Conservation (phyloP, 2,113 vertebrate species). For the Erinaceus europaeus region DNA sequence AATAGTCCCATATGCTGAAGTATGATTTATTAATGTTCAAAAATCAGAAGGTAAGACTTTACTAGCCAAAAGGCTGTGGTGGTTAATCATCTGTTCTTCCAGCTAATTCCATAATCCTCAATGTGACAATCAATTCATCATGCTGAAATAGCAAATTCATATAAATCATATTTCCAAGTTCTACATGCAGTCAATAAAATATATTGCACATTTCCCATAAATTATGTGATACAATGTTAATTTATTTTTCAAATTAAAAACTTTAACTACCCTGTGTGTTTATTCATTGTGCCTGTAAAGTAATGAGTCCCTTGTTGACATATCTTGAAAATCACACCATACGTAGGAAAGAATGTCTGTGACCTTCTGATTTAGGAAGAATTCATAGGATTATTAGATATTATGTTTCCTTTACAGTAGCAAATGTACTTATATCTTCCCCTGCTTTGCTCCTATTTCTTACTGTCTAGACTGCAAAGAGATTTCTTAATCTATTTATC, state of each 20-base stretch:
- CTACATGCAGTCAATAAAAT: conserved; percentile 72
- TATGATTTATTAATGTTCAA: conserved; percentile 73
- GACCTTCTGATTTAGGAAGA: neutral
- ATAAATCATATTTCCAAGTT: conserved; percentile 73
- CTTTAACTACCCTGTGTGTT: conserved; percentile 42
- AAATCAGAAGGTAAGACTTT: conserved; percentile 72
- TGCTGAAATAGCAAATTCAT: conserved; percentile 68
- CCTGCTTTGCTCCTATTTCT: neutral
- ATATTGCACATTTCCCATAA: conserved; percentile 74
- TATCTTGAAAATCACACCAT: neutral
- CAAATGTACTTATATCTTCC: neutral
- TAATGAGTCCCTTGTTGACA: neutral
- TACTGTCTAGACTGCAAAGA: neutral
- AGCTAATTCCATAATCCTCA: conserved; percentile 75
- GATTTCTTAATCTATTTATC: neutral
- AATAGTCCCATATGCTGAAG: conserved; percentile 70
- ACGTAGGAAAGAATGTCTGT: neutral
- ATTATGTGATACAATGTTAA: conserved; percentile 71
- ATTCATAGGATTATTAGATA: neutral
- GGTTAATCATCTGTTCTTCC: conserved; percentile 77
- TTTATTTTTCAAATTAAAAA: conserved; percentile 76
- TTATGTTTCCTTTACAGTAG: neutral
- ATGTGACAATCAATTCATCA: conserved; percentile 75
- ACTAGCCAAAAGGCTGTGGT: conserved; percentile 71
- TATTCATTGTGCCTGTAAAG: conserved; percentile 44